Percentiles rank a stretch among this genome's conserved stretches.
Evolutionary conservation across 2,797 vertebrate genomes (phyloP).

Genomic region (Phylloscopus collybita): DNA sequence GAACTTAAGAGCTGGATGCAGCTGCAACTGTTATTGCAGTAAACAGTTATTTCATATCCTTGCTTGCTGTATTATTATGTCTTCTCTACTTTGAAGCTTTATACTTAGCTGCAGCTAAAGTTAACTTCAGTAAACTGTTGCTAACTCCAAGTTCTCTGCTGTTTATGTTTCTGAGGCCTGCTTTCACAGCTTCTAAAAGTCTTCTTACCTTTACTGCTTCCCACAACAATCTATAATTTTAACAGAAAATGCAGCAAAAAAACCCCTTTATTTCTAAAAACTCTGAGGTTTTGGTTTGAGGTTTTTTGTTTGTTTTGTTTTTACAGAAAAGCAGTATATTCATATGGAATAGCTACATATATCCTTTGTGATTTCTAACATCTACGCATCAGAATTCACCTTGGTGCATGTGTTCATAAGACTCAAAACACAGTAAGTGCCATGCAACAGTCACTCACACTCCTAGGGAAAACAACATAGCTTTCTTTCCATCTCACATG

Average conservation of each 20-base stretch:
- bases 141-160: not conserved
- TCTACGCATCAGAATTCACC: not conserved
- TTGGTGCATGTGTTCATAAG: not conserved
- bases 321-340: not conserved
- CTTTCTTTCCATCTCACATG: not conserved
- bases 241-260: not conserved
- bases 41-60: no score
- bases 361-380: not conserved
- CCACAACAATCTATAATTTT: not conserved
- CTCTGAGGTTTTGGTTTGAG: not conserved
- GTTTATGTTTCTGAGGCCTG: not conserved
- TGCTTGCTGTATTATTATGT: no score
- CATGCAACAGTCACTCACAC: not conserved
- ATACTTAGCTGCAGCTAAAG: no score
- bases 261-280: not conserved
- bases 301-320: not conserved
- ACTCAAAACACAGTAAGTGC: fast-evolving
- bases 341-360: not conserved
- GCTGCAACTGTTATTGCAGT: no score
- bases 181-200: not conserved
- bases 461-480: not conserved
- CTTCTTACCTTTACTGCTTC: not conserved
- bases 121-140: no score
- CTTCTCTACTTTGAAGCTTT: no score
- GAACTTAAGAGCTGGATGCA: not conserved